Evolutionary conservation across 2,113 vertebrate species (phyloP).

Genomic region (Furnarius figulus): DNA sequence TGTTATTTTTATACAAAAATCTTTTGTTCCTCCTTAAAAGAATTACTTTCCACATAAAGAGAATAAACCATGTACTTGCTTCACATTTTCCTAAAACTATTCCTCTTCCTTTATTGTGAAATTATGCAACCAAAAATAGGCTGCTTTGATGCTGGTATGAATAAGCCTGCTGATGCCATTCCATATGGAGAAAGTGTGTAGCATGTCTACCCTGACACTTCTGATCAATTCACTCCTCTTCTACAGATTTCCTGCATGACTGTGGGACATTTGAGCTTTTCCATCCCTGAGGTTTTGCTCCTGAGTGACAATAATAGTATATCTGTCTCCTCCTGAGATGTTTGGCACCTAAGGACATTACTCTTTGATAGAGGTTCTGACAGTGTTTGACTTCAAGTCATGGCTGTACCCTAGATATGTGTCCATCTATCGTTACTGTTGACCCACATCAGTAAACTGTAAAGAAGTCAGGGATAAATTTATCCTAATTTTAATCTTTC

Average conservation of each 20-base stretch:
- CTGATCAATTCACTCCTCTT: background rate
- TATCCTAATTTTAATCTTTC: background rate
- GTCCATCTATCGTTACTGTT: background rate
- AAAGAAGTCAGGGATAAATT: background rate
- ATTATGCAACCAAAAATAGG: background rate
- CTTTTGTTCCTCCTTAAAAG: background rate
- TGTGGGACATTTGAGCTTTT: background rate
- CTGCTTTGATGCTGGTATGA: background rate
- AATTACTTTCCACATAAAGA: background rate
- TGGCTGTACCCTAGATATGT: accelerated
- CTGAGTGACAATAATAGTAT: background rate
- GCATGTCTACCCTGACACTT: background rate
- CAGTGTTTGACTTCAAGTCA: background rate
- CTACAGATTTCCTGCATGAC: background rate
- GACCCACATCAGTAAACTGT: background rate
- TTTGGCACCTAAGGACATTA: background rate
- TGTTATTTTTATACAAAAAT: background rate
- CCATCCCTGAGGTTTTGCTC: background rate
- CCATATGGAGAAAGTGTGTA: background rate
- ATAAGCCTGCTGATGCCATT: background rate
- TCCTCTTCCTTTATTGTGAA: background rate
- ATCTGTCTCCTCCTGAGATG: background rate
- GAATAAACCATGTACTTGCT: background rate
- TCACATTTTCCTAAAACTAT: background rate
- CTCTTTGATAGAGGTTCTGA: background rate